These are phyloP conservation scores for Anastrepha obliqua DNA, from an alignment of 1,140 invertebrate genomes.

Conservation along the genomic window DNA sequence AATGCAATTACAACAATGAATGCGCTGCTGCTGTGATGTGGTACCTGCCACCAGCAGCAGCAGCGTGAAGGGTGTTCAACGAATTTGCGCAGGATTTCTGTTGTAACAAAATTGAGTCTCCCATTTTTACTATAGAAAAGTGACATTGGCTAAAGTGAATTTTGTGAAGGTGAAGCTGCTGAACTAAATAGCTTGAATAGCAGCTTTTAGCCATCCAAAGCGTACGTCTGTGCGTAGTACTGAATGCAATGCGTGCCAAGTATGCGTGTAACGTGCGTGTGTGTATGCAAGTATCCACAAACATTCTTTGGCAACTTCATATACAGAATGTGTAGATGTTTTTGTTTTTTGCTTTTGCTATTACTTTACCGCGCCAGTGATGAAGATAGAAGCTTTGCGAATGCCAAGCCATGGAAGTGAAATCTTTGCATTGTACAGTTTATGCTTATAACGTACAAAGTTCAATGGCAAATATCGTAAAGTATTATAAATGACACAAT, in stretches of 20 bases:
- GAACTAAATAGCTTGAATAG: not conserved
- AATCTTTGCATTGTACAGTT: conserved; percentile 15
- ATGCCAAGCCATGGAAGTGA: not conserved
- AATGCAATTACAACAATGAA: conserved; percentile 54
- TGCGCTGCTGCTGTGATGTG: not conserved
- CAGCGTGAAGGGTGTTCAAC: not conserved
- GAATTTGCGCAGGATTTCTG: not conserved
- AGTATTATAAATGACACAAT: conserved; percentile 51
- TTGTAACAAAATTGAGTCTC: not conserved
- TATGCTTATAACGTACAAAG: conserved; percentile 49
- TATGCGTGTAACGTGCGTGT: not conserved
- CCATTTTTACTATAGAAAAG: not conserved
- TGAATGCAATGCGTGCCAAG: conserved; percentile 39
- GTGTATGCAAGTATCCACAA: not conserved
- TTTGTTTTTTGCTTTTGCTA: not conserved
- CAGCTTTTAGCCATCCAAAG: not conserved
- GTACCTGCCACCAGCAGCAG: not conserved
- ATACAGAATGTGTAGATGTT: not conserved
- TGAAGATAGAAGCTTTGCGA: conserved; percentile 29
- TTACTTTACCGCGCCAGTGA: not conserved
- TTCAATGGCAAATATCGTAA: conserved; percentile 53
- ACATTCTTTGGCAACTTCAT: conserved; percentile 9
- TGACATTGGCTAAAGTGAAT: conserved; percentile 14
- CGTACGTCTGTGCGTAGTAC: not conserved
- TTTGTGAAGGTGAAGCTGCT: conserved; percentile 23